Evolutionary conservation across 2,113 vertebrate genomes (phyloP).

Genomic region (Ia io): DNA sequence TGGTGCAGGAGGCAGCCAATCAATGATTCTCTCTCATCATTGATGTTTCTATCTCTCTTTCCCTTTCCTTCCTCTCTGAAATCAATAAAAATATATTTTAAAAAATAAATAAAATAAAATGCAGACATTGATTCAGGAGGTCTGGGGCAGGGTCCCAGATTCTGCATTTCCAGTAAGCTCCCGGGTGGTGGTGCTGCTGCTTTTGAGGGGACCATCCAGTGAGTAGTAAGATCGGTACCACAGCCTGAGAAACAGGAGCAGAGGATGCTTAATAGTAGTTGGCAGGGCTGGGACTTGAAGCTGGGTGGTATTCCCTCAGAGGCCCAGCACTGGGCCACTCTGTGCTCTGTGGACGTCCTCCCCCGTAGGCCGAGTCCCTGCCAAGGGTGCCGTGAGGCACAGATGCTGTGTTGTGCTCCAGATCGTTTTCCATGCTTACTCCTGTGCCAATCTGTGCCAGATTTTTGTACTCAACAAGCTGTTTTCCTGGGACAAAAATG

Average conservation of each 20-base stretch:
- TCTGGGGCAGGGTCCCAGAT: neutral
- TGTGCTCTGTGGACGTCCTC: neutral
- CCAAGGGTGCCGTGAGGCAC: neutral
- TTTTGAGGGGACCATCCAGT: neutral
- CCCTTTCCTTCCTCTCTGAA: too few species aligned
- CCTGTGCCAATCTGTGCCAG: neutral
- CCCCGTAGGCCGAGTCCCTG: neutral
- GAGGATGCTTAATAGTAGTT: neutral
- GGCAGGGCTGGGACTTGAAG: neutral
- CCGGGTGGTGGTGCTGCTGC: neutral
- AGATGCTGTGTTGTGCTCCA: neutral
- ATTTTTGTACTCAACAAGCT: neutral
- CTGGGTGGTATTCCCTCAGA: neutral
- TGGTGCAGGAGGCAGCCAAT: too few species aligned
- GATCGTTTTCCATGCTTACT: neutral
- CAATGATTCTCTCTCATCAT: too few species aligned
- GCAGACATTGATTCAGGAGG: too few species aligned
- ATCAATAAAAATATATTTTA: too few species aligned
- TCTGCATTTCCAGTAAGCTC: neutral
- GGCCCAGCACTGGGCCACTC: neutral
- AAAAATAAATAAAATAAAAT: neutral
- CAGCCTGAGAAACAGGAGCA: neutral
- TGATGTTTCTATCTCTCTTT: too few species aligned
- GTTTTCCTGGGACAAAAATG: neutral
- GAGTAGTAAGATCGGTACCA: neutral